phyloP scores from a whole-genome alignment of 1,140 invertebrate species.

The Armadillidium nasatum region DNA sequence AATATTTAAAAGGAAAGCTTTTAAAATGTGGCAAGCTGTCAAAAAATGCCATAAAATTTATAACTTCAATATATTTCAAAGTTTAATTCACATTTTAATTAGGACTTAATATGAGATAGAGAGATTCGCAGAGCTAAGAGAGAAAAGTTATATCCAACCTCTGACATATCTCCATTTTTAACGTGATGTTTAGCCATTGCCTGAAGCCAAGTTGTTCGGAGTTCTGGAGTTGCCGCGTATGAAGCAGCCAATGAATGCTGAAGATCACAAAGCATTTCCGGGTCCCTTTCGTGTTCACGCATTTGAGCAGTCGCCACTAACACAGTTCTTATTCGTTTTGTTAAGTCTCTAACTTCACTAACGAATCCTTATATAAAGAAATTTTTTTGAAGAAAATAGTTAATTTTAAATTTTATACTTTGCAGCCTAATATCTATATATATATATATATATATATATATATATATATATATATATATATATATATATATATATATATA shows the following conservation, averaged over 20 bases:
- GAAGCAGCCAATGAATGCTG: constrained; percentile 90
- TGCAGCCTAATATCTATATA: too few species aligned
- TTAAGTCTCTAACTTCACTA: constrained; percentile 83
- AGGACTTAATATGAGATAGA: not conserved
- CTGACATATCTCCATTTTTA: constrained; percentile 71
- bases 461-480: too few species aligned
- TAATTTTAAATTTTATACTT: too few species aligned
- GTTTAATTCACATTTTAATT: too few species aligned
- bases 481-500: too few species aligned
- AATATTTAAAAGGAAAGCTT: too few species aligned
- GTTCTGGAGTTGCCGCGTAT: constrained; percentile 86
- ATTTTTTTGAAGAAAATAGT: too few species aligned
- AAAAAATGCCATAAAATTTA: too few species aligned
- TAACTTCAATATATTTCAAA: too few species aligned
- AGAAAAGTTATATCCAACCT: constrained; percentile 52
- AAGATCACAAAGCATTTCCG: constrained; percentile 83
- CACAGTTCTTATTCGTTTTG: constrained; percentile 83
- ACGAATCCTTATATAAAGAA: constrained; percentile 63
- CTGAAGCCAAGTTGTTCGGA: constrained; percentile 88
- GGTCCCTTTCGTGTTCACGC: constrained; percentile 79
- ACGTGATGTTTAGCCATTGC: constrained; percentile 79
- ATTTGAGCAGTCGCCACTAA: constrained; percentile 89
- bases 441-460: too few species aligned
- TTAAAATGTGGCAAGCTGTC: too few species aligned
- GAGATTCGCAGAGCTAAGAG: constrained; percentile 16